Conservation (phyloP, 2,113 vertebrate species). For the Pseudopodoces humilis region DNA sequence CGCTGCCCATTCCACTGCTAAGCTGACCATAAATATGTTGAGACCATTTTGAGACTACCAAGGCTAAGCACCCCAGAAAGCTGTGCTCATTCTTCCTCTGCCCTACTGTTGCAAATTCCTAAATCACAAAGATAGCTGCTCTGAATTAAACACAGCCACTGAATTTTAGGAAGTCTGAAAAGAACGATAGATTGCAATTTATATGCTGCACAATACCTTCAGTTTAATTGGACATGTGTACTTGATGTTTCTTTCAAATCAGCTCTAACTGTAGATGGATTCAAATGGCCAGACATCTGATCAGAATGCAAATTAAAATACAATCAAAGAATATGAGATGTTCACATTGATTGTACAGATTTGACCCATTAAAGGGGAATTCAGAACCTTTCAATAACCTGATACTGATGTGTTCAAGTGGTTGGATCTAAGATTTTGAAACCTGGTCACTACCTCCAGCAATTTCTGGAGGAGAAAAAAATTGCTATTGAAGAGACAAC, state of each 20-base stretch:
- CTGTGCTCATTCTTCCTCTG: neutral
- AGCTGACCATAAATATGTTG: neutral
- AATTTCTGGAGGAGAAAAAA: neutral
- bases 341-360: neutral
- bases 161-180: neutral
- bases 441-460: neutral
- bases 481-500: neutral
- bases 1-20: neutral
- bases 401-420: neutral
- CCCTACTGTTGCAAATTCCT: neutral
- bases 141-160: neutral
- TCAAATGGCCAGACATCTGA: neutral
- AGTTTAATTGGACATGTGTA: constrained; percentile 28
- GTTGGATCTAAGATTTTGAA: neutral
- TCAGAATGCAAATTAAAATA: constrained; percentile 6
- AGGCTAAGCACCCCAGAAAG: neutral
- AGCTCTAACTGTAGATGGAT: neutral
- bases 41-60: neutral
- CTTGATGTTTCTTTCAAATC: constrained; percentile 13
- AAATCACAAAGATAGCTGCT: neutral
- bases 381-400: neutral
- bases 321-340: neutral
- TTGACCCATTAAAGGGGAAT: neutral
- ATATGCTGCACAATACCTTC: neutral
- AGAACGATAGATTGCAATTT: neutral